phyloP scores from a whole-genome alignment of 2,797 vertebrate species.

The Bucorvus abyssinicus region DNA sequence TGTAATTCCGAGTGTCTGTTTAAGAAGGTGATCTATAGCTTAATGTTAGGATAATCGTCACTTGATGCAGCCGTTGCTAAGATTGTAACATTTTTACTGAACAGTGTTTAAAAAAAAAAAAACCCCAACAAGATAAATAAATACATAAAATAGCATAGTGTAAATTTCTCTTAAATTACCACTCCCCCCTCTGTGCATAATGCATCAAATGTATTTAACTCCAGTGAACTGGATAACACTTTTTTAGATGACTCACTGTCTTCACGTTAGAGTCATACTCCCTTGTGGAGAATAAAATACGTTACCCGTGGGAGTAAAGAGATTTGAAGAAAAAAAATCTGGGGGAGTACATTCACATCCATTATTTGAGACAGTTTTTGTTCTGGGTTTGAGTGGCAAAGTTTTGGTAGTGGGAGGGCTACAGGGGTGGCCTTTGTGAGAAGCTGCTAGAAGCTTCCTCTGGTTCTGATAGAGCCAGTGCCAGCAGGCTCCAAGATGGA shows the following conservation, averaged over 20 bases:
- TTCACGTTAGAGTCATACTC: slow-evolving; percentile 52
- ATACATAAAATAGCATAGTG: slow-evolving; percentile 61
- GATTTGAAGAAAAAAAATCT: slow-evolving; percentile 24
- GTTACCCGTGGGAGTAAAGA: slow-evolving; percentile 45
- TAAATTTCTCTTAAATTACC: slow-evolving; percentile 70
- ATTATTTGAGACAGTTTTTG: background rate
- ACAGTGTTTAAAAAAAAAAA: slow-evolving; percentile 9
- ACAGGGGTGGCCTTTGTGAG: too few species aligned
- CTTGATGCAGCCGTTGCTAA: slow-evolving; percentile 46
- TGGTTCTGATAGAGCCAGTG: background rate
- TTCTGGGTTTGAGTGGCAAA: accelerated
- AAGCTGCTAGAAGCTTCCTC: background rate
- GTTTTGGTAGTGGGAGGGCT: accelerated
- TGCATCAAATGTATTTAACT: slow-evolving; percentile 59
- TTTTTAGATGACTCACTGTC: slow-evolving; percentile 55
- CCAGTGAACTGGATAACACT: slow-evolving; percentile 41
- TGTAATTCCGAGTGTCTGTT: slow-evolving; percentile 29
- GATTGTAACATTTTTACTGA: slow-evolving; percentile 30
- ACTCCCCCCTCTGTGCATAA: background rate
- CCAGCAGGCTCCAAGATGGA: background rate
- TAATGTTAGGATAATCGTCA: slow-evolving; percentile 40
- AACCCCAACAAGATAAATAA: background rate
- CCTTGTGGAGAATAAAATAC: slow-evolving; percentile 52
- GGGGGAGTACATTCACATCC: background rate
- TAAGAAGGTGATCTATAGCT: slow-evolving; percentile 51